Conservation (phyloP, 2,797 vertebrate genomes). For the Sciurus vulgaris region DNA sequence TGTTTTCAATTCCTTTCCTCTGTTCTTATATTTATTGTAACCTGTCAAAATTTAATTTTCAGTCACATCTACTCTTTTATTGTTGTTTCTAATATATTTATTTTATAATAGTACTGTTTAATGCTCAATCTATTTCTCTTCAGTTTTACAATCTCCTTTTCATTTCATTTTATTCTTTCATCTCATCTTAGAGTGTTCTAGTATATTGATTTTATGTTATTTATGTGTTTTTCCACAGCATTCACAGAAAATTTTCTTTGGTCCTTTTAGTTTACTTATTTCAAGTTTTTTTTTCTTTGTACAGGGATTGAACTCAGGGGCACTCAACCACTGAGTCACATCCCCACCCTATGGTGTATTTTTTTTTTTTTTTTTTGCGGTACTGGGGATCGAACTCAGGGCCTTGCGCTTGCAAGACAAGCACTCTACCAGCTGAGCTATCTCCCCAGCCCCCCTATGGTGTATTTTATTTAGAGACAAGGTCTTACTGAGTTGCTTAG, state of each 20-base stretch:
- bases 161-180: background rate
- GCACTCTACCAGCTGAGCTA: no score
- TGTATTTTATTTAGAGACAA: no score
- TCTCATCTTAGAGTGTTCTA: background rate
- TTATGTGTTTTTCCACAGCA: background rate
- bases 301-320: no score
- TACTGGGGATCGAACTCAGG: no score
- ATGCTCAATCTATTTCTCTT: background rate
- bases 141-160: conserved; percentile 20
- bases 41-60: conserved; percentile 17
- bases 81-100: background rate
- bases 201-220: background rate
- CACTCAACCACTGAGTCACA: no score
- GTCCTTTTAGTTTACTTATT: background rate
- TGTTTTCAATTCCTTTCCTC: background rate
- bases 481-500: no score
- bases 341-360: no score
- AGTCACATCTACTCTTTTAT: background rate
- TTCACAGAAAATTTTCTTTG: background rate
- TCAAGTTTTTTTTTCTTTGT: background rate
- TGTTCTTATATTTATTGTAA: background rate
- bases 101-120: background rate
- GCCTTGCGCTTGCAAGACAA: no score
- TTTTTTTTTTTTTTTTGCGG: no score
- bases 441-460: no score